Conservation (phyloP, 2,888 invertebrate species). For the Ochropleura leucogaster region DNA sequence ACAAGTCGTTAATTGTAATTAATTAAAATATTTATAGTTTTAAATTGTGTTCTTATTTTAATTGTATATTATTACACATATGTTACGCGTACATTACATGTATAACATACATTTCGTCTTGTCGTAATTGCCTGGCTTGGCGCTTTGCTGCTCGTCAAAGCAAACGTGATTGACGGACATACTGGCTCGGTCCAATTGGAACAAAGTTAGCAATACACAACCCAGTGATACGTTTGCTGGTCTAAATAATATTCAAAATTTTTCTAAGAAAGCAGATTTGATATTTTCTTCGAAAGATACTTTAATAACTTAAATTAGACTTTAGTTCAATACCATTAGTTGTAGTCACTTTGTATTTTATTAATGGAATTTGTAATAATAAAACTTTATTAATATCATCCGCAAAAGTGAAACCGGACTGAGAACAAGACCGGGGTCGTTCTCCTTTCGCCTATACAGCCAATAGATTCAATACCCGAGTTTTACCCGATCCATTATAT, state of each 20-base stretch:
- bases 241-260: slow-evolving; percentile 8
- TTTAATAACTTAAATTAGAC: background rate
- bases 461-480: slow-evolving; percentile 32
- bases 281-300: background rate
- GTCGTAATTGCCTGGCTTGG: slow-evolving; percentile 3
- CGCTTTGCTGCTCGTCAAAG: slow-evolving; percentile 29
- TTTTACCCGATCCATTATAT: slow-evolving; percentile 36
- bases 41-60: too few relatives aligned
- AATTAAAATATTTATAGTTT: slow-evolving; percentile 22
- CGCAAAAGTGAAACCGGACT: slow-evolving; percentile 38
- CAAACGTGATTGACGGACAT: slow-evolving; percentile 20
- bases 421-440: slow-evolving; percentile 21
- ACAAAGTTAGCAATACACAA: background rate
- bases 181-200: background rate
- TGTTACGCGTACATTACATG: too few relatives aligned
- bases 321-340: slow-evolving; percentile 41
- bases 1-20: slow-evolving; percentile 37
- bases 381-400: slow-evolving; percentile 78
- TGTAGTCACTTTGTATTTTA: slow-evolving; percentile 30
- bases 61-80: too few relatives aligned
- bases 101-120: background rate
- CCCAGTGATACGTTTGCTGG: background rate
- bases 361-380: slow-evolving; percentile 58
- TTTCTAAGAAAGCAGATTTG: background rate
- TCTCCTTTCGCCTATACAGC: slow-evolving; percentile 19